phyloP scores from a whole-genome alignment of 2,797 vertebrate species.

The Rhincodon typus region DNA sequence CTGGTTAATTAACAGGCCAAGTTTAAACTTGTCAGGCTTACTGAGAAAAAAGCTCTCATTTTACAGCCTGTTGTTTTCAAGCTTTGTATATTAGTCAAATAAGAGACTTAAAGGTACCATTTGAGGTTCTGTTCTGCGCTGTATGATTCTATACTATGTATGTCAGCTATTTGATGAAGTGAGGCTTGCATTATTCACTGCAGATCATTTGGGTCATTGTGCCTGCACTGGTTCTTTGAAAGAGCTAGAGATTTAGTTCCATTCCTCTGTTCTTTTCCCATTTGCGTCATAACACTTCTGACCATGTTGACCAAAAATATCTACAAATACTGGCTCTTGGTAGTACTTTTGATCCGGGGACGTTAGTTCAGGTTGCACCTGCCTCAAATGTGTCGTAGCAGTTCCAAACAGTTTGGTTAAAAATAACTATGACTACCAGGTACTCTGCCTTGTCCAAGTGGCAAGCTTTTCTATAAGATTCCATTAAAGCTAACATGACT shows the following conservation, averaged over 20 bases:
- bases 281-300: too few species aligned
- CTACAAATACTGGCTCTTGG: too few species aligned
- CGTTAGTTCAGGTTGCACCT: too few species aligned
- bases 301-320: too few species aligned
- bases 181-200: neutral
- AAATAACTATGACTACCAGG: neutral
- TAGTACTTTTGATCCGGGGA: too few species aligned
- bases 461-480: too few species aligned
- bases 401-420: neutral
- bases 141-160: neutral
- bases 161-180: neutral
- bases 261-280: neutral
- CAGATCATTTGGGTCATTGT: neutral
- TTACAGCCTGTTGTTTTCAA: neutral
- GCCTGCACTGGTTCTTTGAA: neutral
- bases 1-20: neutral
- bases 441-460: too few species aligned
- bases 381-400: neutral
- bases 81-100: neutral
- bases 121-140: neutral
- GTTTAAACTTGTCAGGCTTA: neutral
- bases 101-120: neutral
- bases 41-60: neutral
- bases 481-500: too few species aligned
- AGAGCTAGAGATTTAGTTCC: neutral